These are phyloP conservation scores for Brevimyrus niger DNA, from an alignment of 2,113 vertebrate genomes.

Conservation along the genomic window DNA sequence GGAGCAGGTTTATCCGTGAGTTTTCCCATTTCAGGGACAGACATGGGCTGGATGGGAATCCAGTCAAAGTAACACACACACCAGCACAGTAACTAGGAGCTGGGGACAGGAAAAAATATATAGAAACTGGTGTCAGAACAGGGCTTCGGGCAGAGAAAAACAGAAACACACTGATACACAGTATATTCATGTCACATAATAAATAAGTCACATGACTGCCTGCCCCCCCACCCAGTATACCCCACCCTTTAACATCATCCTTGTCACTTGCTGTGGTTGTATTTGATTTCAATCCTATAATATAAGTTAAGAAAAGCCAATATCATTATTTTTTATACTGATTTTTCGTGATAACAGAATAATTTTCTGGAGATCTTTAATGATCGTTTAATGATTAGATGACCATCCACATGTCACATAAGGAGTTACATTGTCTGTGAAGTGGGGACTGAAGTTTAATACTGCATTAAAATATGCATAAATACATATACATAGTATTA, in stretches of 20 bases:
- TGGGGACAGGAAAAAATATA: background rate
- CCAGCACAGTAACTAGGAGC: background rate
- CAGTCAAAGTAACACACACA: background rate
- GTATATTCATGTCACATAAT: background rate
- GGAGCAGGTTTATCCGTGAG: background rate
- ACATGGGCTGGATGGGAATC: background rate
- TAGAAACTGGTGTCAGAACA: background rate
- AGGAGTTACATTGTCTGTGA: background rate
- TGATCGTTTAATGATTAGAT: background rate
- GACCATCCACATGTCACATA: background rate
- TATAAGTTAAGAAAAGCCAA: background rate
- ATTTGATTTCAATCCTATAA: background rate
- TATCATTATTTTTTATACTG: background rate
- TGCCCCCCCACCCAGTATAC: background rate
- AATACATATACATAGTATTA: background rate
- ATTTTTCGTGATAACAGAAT: background rate
- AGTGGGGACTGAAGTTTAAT: background rate
- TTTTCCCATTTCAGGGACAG: background rate
- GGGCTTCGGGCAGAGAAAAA: background rate
- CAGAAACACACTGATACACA: background rate
- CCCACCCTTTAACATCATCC: background rate
- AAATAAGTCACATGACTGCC: background rate
- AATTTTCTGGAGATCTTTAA: background rate
- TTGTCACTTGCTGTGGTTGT: background rate
- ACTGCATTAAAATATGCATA: background rate